These are phyloP conservation scores for Hydrotaea cyrtoneurina DNA, from an alignment of 2,888 invertebrate species.

Conservation along the genomic window DNA sequence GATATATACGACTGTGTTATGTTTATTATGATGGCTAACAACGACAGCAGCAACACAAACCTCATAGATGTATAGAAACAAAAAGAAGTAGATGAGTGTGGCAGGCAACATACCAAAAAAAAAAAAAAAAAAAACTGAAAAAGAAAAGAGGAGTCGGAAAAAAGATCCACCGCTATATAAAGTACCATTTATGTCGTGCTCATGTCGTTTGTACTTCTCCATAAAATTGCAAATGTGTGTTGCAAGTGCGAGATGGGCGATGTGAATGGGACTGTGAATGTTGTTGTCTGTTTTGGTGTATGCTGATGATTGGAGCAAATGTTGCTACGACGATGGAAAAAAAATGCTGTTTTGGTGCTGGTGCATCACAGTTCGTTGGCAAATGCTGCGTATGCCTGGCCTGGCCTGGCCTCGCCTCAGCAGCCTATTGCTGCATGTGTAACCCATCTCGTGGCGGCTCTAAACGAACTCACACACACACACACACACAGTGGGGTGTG, in stretches of 20 bases:
- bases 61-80: neutral
- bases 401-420: conserved; percentile 15
- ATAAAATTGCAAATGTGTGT: conserved; percentile 48
- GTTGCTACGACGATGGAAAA: neutral
- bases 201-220: conserved; percentile 54
- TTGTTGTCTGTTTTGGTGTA: conserved; percentile 25
- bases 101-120: no score
- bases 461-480: neutral
- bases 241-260: neutral
- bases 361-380: no score
- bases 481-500: neutral
- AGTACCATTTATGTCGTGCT: conserved; percentile 63
- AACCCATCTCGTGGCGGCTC: neutral
- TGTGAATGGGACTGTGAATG: neutral
- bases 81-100: neutral
- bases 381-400: conserved; percentile 35
- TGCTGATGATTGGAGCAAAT: neutral
- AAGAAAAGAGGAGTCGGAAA: neutral
- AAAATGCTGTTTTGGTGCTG: neutral
- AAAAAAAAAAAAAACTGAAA: neutral
- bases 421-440: neutral
- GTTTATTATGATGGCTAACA: conserved; percentile 46
- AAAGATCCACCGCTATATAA: conserved; percentile 42
- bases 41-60: conserved; percentile 26
- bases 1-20: conserved; percentile 32